Base-by-base conservation (phyloP, 37 sponge, comb jelly and placozoan genomes). In the Dysidea cf. avara region DNA sequence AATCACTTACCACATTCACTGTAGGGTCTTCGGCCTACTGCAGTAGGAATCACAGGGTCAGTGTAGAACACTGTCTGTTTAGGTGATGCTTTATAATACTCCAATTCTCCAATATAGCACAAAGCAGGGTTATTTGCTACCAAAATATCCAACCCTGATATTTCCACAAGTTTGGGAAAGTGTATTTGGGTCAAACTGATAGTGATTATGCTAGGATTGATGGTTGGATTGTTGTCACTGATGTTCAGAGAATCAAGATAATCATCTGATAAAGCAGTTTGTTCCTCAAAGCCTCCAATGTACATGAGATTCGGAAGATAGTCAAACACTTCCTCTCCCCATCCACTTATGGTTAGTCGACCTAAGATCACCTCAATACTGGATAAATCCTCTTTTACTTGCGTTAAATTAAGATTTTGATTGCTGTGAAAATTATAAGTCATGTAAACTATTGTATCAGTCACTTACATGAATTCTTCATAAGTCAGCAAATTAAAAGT, bases 291-390 rank as follows among this genome's bases (percentile, higher is more conserved):
- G 5, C 46, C 46, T 29, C 71, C 71, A 71, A 71, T 54, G 57
- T 56, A 71, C 57, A 54, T 56, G 39, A 71, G 56, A 54, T 71
- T 71, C 20, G 38, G 53, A 38, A 71, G 55, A 38, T 50, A 71
- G 57, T 55, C 34, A 32, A 71, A 60, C 3, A 21, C 33, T 25
- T 1, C 33, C 22, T 35, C n/a, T 3, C 30, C 33, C 71, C 56
- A 56, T 0, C 11, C 2, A 31, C 39, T 31, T 2, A 71, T 31
- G 26, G 26, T 12, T 14, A 71, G 57, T 21, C 18, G 38, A 17
- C 71, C 71, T 9, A 54, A 26, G n/a, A 71, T 71, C 3, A 71
- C 71, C 56, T 71, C 46, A 43, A 43, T 43, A 9, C 9, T 9
- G 5, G 46, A 43, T 9, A 43, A 43, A 9, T 12, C 5, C 46